Percentiles rank a stretch among this genome's conserved stretches.
phyloP scores from a whole-genome alignment of 2,888 invertebrate species.

The Pachliopta kotzebuea region DNA sequence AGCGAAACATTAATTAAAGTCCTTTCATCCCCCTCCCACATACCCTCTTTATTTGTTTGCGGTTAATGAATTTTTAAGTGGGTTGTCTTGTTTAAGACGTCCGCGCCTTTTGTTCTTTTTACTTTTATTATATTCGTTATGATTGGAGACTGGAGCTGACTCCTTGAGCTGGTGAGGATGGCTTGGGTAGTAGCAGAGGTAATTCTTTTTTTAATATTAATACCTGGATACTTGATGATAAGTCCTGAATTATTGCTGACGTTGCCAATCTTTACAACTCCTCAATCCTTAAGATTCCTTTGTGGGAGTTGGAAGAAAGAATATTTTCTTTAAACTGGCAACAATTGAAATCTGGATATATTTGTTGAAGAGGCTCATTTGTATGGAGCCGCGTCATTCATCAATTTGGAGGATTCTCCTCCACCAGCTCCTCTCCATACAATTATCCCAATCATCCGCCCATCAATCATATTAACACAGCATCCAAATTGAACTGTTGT shows the following conservation, averaged over 20 bases:
- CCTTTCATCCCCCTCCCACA: conserved; percentile 24
- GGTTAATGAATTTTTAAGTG: conserved; percentile 35
- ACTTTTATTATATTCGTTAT: conserved; percentile 21
- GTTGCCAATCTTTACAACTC: conserved; percentile 4
- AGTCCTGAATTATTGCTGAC: too few relatives aligned
- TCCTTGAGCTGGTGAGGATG: not conserved
- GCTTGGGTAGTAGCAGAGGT: too few relatives aligned
- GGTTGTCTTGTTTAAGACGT: conserved; percentile 25
- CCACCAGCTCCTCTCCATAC: not conserved
- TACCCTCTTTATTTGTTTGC: conserved; percentile 33
- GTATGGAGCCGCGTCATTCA: conserved; percentile 10
- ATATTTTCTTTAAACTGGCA: conserved; percentile 3
- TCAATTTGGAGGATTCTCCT: conserved; percentile 3
- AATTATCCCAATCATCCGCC: conserved; percentile 14
- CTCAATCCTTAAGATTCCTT: not conserved
- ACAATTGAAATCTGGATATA: conserved; percentile 7
- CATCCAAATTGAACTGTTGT: too few relatives aligned
- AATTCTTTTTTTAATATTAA: too few relatives aligned
- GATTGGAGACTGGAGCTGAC: not conserved
- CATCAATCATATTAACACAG: conserved; percentile 20
- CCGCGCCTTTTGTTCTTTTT: conserved; percentile 1
- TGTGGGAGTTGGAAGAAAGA: not conserved
- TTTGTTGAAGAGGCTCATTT: conserved; percentile 5
- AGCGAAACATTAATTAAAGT: conserved; percentile 32
- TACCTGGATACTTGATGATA: too few relatives aligned